Conservation (phyloP, 2,888 invertebrate genomes). For the Athrips mouffetella region DNA sequence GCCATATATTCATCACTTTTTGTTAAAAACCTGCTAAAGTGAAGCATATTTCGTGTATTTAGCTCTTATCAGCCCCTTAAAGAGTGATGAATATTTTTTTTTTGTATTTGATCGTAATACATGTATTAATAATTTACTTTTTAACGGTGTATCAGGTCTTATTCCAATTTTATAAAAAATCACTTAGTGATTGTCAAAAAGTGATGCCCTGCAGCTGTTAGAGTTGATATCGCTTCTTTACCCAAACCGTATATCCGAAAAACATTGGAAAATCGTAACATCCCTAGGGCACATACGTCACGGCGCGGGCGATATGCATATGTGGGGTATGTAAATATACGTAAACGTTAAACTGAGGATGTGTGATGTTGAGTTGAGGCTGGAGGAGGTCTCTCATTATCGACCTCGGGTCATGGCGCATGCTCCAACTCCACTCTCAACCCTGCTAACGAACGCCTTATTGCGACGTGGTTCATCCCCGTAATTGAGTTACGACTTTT, state of each 20-base stretch:
- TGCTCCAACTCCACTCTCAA: conserved; percentile 65
- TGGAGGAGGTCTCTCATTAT: conserved; percentile 77
- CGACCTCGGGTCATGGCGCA: conserved; percentile 79
- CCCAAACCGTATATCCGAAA: background rate
- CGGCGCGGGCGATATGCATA: conserved; percentile 68
- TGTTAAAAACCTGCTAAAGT: too few relatives aligned
- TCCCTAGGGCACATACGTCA: conserved; percentile 25
- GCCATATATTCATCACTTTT: too few relatives aligned
- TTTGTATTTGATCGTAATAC: too few relatives aligned
- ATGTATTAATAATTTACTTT: too few relatives aligned
- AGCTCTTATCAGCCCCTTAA: too few relatives aligned
- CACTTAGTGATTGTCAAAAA: too few relatives aligned
- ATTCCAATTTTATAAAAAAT: too few relatives aligned
- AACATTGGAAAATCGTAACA: background rate
- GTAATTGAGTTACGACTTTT: conserved; percentile 79
- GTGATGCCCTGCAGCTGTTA: too few relatives aligned
- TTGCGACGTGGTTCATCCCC: conserved; percentile 74
- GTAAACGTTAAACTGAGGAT: conserved; percentile 74
- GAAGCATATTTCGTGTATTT: too few relatives aligned
- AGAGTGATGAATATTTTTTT: too few relatives aligned
- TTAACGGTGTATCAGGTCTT: too few relatives aligned
- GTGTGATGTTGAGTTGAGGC: conserved; percentile 73
- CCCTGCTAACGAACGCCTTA: conserved; percentile 74
- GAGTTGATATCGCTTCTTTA: background rate
- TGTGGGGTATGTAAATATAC: conserved; percentile 76